Conservation (phyloP, 2,888 invertebrate genomes). For the Diadegma fenestrale region DNA sequence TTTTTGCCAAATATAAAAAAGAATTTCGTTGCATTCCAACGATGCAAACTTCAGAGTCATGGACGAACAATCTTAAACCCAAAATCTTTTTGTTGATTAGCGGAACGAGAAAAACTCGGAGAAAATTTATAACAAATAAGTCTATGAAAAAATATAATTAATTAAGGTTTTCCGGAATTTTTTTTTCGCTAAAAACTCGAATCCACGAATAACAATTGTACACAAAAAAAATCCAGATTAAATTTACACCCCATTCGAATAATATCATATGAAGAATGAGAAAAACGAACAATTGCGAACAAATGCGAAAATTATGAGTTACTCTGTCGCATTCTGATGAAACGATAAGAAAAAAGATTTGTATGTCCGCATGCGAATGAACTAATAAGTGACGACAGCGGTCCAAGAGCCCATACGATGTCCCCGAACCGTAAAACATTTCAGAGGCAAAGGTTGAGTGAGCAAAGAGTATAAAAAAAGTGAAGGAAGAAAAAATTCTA, state of each 20-base stretch:
- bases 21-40: too few relatives aligned
- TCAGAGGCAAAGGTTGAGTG: conserved; percentile 5
- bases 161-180: too few relatives aligned
- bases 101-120: not conserved
- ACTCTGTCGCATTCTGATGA: too few relatives aligned
- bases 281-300: not conserved
- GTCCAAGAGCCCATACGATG: not conserved
- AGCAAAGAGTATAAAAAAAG: conserved; percentile 15
- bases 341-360: not conserved
- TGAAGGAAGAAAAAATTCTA: conserved; percentile 8
- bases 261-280: not conserved
- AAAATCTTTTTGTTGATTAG: not conserved
- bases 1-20: too few relatives aligned
- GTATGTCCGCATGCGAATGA: not conserved
- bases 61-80: not conserved
- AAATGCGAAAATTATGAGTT: not conserved
- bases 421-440: not conserved
- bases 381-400: not conserved
- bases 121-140: too few relatives aligned
- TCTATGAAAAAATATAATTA: too few relatives aligned
- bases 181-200: too few relatives aligned
- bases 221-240: too few relatives aligned
- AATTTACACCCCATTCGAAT: not conserved
- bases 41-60: too few relatives aligned
- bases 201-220: too few relatives aligned